A percentile compares a stretch with the other conserved stretches of the same genome.
These are phyloP conservation scores for Drosophila testacea DNA, from an alignment of 2,888 invertebrate species.

Conservation along the genomic window DNA sequence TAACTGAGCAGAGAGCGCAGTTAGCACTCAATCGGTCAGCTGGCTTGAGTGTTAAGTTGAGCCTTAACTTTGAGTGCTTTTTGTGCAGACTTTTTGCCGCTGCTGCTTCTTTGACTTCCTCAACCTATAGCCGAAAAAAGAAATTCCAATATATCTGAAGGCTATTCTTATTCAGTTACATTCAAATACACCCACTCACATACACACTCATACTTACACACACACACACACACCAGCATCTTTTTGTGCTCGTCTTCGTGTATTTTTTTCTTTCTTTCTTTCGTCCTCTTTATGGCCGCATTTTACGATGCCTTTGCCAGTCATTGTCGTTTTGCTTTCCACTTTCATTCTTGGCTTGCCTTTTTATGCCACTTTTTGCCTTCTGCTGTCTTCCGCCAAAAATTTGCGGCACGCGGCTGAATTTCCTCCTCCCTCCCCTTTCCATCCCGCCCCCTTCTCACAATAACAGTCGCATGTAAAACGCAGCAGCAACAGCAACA, in stretches of 20 bases:
- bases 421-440: neutral
- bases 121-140: constrained; percentile 23
- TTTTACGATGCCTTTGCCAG: constrained; percentile 63
- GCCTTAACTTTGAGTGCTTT: constrained; percentile 21
- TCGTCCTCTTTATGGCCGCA: constrained; percentile 56
- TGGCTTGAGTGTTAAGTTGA: constrained; percentile 8
- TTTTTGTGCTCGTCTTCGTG: constrained; percentile 45
- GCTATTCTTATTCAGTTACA: constrained; percentile 37
- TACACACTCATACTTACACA: constrained; percentile 6
- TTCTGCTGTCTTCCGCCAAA: constrained; percentile 33
- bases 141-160: constrained; percentile 35
- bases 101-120: constrained; percentile 25
- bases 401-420: constrained; percentile 14
- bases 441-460: neutral
- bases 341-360: constrained; percentile 37
- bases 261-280: constrained; percentile 16
- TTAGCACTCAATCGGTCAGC: constrained; percentile 9
- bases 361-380: constrained; percentile 22
- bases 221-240: constrained; percentile 28
- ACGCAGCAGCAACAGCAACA: constrained; percentile 27
- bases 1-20: neutral
- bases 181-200: constrained; percentile 29
- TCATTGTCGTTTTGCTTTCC: constrained; percentile 57
- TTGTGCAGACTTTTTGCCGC: constrained; percentile 68
- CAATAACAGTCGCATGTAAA: constrained; percentile 44